Evolutionary conservation across 2,113 vertebrate species (phyloP).

Genomic region (Anas platyrhynchos): DNA sequence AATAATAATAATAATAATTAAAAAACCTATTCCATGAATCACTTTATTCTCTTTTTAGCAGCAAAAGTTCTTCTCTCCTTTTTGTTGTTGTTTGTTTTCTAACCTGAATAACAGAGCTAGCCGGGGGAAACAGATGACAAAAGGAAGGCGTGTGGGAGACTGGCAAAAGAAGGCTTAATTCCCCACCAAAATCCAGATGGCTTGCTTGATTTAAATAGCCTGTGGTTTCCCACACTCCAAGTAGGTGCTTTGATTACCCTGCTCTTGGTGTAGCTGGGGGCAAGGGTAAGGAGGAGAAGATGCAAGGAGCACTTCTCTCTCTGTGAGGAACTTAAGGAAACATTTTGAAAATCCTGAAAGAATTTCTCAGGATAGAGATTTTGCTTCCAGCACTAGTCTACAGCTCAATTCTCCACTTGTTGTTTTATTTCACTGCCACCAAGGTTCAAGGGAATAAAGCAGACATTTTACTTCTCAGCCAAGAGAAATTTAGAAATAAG

Average conservation of each 20-base stretch:
- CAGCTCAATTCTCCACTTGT: neutral
- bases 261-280: neutral
- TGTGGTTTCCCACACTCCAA: neutral
- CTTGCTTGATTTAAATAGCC: neutral
- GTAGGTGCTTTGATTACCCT: neutral
- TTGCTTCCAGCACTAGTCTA: neutral
- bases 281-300: neutral
- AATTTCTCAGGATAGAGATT: neutral
- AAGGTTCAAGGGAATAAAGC: neutral
- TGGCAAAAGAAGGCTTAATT: neutral
- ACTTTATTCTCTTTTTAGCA: neutral
- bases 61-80: neutral
- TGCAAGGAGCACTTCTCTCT: neutral
- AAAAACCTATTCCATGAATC: neutral
- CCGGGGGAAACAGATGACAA: neutral
- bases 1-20: no score
- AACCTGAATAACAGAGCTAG: neutral
- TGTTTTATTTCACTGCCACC: neutral
- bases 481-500: neutral
- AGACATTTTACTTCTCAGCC: neutral
- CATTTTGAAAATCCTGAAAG: neutral
- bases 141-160: rapidly evolving
- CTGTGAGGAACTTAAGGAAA: neutral
- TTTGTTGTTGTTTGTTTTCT: neutral
- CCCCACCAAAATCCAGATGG: neutral